phyloP scores from a whole-genome alignment of 2,888 invertebrate species.

The Xanthorhoe spadicearia region DNA sequence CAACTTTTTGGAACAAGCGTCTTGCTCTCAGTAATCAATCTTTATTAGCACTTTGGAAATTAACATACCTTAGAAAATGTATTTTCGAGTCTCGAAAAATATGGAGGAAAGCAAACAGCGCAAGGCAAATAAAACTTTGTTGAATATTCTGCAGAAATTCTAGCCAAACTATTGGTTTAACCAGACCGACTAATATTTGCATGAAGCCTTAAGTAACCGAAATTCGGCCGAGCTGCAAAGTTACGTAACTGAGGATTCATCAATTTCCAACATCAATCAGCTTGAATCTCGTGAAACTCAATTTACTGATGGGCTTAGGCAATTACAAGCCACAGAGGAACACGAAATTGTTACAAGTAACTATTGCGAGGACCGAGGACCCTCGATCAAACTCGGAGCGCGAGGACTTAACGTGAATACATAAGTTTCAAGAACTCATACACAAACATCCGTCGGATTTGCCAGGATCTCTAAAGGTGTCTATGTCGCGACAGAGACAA shows the following conservation, averaged over 20 bases:
- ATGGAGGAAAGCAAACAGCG: not conserved
- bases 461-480: not conserved
- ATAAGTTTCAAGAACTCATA: not conserved
- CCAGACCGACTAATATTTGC: constrained; percentile 24
- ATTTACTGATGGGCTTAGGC: constrained; percentile 44
- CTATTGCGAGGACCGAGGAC: constrained; percentile 36
- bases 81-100: not conserved
- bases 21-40: constrained; percentile 31
- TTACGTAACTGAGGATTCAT: constrained; percentile 35
- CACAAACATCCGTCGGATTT: not conserved
- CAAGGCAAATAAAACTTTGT: constrained; percentile 5
- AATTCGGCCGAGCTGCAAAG: constrained; percentile 30
- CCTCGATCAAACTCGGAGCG: constrained; percentile 38
- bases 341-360: constrained; percentile 43
- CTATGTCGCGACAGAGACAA: no score
- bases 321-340: constrained; percentile 44
- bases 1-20: constrained; percentile 34
- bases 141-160: constrained; percentile 5
- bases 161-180: constrained; percentile 16
- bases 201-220: constrained; percentile 21
- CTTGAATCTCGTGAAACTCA: constrained; percentile 44
- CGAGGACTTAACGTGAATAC: constrained; percentile 5
- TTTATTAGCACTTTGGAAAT: constrained; percentile 29
- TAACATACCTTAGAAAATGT: constrained; percentile 2
- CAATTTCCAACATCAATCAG: constrained; percentile 45